Conservation (phyloP, 2,113 vertebrate genomes). For the Nesogale talazaci region DNA sequence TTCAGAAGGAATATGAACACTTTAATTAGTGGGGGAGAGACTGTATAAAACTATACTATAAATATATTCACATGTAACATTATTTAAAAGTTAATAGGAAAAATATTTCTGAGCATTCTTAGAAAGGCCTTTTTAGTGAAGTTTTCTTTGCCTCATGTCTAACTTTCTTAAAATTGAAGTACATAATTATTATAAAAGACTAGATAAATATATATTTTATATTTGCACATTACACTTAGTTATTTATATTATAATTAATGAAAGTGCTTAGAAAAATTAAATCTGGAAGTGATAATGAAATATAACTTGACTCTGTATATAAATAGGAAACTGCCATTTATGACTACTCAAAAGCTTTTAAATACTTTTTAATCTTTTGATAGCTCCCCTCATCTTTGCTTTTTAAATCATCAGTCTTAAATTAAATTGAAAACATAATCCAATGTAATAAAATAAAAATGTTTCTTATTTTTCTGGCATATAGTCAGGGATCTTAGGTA, state of each 20-base stretch:
- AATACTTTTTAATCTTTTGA: background rate
- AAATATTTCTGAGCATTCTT: background rate
- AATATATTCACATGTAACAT: background rate
- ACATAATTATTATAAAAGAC: background rate
- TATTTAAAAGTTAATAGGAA: constrained; percentile 4
- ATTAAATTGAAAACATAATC: background rate
- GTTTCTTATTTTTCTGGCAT: background rate
- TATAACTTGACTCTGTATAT: background rate
- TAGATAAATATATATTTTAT: background rate
- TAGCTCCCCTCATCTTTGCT: background rate
- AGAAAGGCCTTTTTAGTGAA: background rate
- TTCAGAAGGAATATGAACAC: background rate
- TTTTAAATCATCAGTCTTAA: background rate
- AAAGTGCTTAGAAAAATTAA: constrained; percentile 26
- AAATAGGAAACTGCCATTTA: background rate
- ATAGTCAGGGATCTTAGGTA: background rate
- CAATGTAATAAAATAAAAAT: background rate
- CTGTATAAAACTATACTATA: background rate
- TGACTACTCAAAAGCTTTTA: background rate
- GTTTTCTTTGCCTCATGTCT: too few species aligned
- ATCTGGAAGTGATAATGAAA: background rate
- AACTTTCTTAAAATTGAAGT: background rate
- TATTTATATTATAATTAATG: background rate
- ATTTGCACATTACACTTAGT: too few species aligned
- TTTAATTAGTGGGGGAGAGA: background rate